These are phyloP conservation scores for Anguilla rostrata DNA, from an alignment of 2,113 vertebrate genomes.

Conservation along the genomic window DNA sequence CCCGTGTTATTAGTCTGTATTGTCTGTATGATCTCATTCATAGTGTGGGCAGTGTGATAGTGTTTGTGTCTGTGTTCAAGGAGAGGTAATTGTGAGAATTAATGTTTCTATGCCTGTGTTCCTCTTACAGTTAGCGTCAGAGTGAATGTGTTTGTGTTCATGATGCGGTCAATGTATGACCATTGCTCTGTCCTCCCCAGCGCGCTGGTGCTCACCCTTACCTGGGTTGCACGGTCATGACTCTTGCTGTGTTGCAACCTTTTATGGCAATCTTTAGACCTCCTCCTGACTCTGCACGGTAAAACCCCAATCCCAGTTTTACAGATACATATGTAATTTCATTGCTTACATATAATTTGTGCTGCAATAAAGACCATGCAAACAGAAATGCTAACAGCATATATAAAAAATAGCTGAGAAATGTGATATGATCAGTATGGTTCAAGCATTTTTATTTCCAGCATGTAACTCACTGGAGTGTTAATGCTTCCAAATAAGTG, in stretches of 20 bases:
- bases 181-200: conserved; percentile 46
- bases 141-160: background rate
- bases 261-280: conserved; percentile 76
- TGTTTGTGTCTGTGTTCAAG: conserved; percentile 6
- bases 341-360: background rate
- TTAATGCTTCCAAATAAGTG: background rate
- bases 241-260: conserved; percentile 70
- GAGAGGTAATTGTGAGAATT: background rate
- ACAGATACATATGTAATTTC: background rate
- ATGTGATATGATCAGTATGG: background rate
- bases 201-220: conserved; percentile 77
- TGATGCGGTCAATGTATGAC: background rate
- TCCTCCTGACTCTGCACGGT: conserved; percentile 70
- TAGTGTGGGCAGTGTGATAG: background rate
- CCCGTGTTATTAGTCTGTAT: no score
- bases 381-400: background rate
- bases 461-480: background rate
- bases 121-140: background rate
- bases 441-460: background rate
- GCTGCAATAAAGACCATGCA: background rate
- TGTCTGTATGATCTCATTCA: background rate
- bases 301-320: conserved; percentile 16
- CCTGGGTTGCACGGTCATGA: conserved; percentile 72
- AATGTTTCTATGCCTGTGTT: background rate
- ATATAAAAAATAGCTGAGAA: background rate